Base-by-base conservation (phyloP, 37 sponge, comb jelly and placozoan genomes). In the Mnemiopsis leidyi region DNA sequence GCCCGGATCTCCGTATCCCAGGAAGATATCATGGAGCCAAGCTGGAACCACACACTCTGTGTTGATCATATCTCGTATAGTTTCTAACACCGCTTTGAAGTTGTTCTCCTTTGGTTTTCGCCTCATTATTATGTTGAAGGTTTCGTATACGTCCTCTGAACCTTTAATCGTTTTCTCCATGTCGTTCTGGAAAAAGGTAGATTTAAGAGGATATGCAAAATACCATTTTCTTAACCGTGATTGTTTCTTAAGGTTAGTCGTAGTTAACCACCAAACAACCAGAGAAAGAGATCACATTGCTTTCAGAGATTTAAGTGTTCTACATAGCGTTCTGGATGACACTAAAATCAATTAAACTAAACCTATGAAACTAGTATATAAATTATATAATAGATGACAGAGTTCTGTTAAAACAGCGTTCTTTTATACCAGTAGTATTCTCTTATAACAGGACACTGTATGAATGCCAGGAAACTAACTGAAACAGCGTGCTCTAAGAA, bases 21-120 rank as follows among this genome's bases (percentile, higher is more conserved):
- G 95, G 93, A 99, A 97, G 39, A 96, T 94, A 69, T 99, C 97
- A 76, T 98, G 99, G 0, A 98, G 75, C 99, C 99, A 98, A 35
- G 94, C 96, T 18, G 99, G 99, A 0, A 99, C 99, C 23, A 96
- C 97, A 95, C 97, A 97, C 73, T 96, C 96, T 16, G 99, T 95
- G 94, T 99, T 99, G 93, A 97, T 99, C 83, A 99, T 92, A 79
- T 95, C 95, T 0, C 99, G 75, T 18, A 97, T 99, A 36, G 99
- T 96, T 96, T 99, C 99, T 93, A 99, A 93, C 38, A 99, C 97
- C 38, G 99, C 97, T 85, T 99, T 99, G 85, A 99, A 99, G 92
- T 99, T 99, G 96, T 99, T 99, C 77, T 99, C 99, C 92, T 99
- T 99, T 18, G 99, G 99, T 93, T 96, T 99, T 13, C 99, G 71